Base-by-base conservation (phyloP, 2,888 invertebrate species). In the Hoplodrina blanda region DNA sequence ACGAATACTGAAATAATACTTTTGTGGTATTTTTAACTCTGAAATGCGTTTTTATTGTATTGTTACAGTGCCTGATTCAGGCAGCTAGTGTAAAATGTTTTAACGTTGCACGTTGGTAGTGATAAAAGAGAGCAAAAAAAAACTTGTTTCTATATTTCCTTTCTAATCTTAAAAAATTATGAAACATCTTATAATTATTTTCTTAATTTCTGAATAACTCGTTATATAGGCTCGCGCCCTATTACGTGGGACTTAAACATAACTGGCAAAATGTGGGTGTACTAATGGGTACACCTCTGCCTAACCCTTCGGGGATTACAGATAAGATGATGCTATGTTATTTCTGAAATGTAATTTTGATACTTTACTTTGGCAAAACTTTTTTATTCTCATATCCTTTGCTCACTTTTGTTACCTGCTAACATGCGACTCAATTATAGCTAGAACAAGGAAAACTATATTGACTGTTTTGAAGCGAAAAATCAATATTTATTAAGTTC, bases 31-130 rank as follows among this genome's bases (percentile, higher is more conserved):
- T 52, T 71, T 59, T 20, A 30, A 50, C 33, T 53, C 13, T 57
- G 33, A 65, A 62, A 59, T 59, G 37, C 54, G 61, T 55, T 78
- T 50, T 57, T 44, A 55, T 55, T 78, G 52, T 71, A 52, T 60
- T 60, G 50, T 71, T 62, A 67, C 46, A 55, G 54, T 68, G 64
- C 52, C 55, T 25, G 44, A 46, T 59, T 60, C 62, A 57, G 77
- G 77, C 78, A 78, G 78, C 78, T 78, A 69, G 56, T 49, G 54
- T 59, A 20, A 63, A 60, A 15, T 15, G 25, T 65, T 50, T 53
- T 52, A 46, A 54, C n/a, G n/a, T 55, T 66, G 25, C 41, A 54
- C n/a, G n/a, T 55, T 66, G 25, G 46, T 59, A 30, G 30, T 1
- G 49, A 8, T 41, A 49, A 15, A 64, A 55, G 57, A 50, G 46